Evolutionary conservation across 2,888 invertebrate species (phyloP), one percentile per base, ranked within the genome.

Genomic region (Ernsta delagoae): DNA sequence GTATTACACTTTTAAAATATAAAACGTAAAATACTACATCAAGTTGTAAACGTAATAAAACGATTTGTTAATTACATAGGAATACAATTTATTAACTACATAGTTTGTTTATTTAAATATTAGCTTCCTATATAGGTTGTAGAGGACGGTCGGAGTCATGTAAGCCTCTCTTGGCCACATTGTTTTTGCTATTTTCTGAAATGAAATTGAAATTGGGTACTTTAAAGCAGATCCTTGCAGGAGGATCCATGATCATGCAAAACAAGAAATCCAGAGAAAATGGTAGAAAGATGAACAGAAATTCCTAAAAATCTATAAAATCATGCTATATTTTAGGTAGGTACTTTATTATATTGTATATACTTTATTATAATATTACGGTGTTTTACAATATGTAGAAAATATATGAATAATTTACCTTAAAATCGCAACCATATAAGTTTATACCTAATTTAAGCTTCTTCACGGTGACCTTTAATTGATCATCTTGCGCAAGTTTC

Each of bases 341-440:
- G 24, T 24, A 24, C 24, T 24, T 24, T 3, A 24, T 24, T 24
- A 24, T 24, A 24, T 24, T 24, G 3, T 3, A 1, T 24, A 24
- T 24, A 24, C 24, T 24, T 24, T 1, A 24, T 24, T 24, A 24
- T 24, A 24, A 24, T 24, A 24, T 24, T 24, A 24, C 24, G 24
- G 1, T 39, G 39, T 39, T 39, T 39, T 2, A 39, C 39, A 39
- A 39, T 24, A 3, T 24, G 36, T 36, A 36, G 36, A 36, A 36
- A 9, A 43, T 9, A 9, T 43, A 8, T 43, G 39, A 39, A 43
- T 45, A n/a, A 45, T 50, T 50, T 50, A 91, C 93, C 88, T 90
- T 90, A 73, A 93, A 93, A 79, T 93, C 85, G 70, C 93, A 93
- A 7, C 93, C 93, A 68, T 89, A 93, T 60, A 91, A 75, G 71